Evolutionary conservation across 2,113 vertebrate genomes (phyloP), one percentile per base, ranked within the genome.

Genomic region (Australoheros scitulus): DNA sequence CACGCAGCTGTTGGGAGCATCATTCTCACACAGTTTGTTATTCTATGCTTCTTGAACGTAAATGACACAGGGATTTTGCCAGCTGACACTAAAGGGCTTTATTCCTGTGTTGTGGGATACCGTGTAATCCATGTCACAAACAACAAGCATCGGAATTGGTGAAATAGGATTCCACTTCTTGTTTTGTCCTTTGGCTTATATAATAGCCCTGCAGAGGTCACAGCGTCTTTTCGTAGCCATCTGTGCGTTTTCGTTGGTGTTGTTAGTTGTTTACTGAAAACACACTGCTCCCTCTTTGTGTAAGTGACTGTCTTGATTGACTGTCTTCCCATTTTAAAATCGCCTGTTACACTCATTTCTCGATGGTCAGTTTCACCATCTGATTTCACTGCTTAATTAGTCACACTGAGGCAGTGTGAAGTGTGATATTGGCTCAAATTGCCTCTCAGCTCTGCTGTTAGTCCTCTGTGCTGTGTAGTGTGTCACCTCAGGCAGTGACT

Each of bases 341-440:
- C 52, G 81, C 32, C 24, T 68, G 81, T 90, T 93, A 87, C 86
- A 63, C 90, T 85, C 68, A 74, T 91, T 91, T 91, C 78, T 87
- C 70, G 52, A 84, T 80, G 91, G 89, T 94, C 93, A 91, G 79
- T 86, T 89, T 89, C 74, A 61, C 86, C 91, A 86, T 93, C 92
- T 91, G 90, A 93, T 92, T 91, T 83, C 76, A n/a, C 83, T 81
- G 91, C 82, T 84, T 93, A 93, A 94, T 94, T 93, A 92, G 93
- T 93, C 92, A 90, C 91, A 89, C 60, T 29, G 85, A 92, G 79
- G 84, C 88, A 74, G 90, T 82, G 88, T 81, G 84, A 91, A 86
- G 92, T 92, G 89, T 93, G 92, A 92, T 93, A 88, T 85, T 92
- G 92, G 92, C 88, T 92, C 74, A 86, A 81, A 87, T 92, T 88